Percentiles rank a stretch among this genome's conserved stretches.
Evolutionary conservation across 64 coral and sea anemone species (phyloP).

Genomic region (Anthopleura sola): DNA sequence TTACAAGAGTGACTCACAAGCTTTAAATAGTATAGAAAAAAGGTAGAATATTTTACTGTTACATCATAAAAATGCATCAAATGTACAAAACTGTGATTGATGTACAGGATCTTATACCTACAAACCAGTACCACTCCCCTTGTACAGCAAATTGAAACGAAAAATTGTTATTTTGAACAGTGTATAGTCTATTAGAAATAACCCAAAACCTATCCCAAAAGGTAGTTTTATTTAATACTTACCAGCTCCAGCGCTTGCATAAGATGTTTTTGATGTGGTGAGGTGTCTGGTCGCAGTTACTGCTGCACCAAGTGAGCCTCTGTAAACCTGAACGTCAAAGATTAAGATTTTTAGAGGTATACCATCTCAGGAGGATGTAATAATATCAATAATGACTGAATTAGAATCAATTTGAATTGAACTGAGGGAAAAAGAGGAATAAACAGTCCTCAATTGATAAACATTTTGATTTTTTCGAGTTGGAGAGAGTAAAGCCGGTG

Average conservation of each 20-base stretch:
- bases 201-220: not conserved
- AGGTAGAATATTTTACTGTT: no score
- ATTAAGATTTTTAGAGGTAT: not conserved
- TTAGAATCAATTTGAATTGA: not conserved
- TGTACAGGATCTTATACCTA: not conserved
- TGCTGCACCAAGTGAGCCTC: slow-evolving; percentile 80
- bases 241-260: slow-evolving; percentile 75
- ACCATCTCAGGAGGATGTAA: not conserved
- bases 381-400: not conserved
- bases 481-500: slow-evolving; percentile 16
- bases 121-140: not conserved
- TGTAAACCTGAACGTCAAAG: slow-evolving; percentile 54
- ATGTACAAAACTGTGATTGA: not conserved
- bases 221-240: not conserved
- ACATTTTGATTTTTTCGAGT: not conserved
- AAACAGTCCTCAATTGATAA: not conserved
- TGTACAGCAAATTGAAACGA: not conserved
- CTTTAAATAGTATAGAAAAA: no score
- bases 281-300: slow-evolving; percentile 68
- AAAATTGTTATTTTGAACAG: not conserved
- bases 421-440: not conserved
- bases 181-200: not conserved
- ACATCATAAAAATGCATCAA: not conserved
- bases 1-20: no score
- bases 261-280: slow-evolving; percentile 49